Conservation (phyloP, 2,113 vertebrate species). For the Corydoras sp. region DNA sequence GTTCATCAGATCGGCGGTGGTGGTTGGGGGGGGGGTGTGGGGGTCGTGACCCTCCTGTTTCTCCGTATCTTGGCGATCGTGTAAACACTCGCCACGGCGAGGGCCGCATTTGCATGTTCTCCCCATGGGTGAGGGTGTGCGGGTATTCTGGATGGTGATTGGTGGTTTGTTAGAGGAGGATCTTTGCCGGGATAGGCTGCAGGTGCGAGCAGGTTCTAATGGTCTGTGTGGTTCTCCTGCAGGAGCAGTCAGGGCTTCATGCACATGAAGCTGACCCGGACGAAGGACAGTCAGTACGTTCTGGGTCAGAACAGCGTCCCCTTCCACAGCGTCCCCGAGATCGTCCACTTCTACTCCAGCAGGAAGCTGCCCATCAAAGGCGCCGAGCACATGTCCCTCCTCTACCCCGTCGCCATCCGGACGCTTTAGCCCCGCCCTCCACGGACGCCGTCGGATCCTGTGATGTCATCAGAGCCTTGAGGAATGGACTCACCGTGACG, state of each 20-base stretch:
- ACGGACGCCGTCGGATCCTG: no score
- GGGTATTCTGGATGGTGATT: no score
- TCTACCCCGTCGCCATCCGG: conserved; percentile 93
- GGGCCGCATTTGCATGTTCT: no score
- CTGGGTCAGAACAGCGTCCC: conserved; percentile 94
- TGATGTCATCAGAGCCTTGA: no score
- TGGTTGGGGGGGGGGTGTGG: not conserved
- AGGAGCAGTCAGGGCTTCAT: conserved; percentile 99
- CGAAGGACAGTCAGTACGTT: conserved; percentile 93
- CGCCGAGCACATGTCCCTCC: conserved; percentile 95
- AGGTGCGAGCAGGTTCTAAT: no score
- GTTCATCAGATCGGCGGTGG: conserved; percentile 6
- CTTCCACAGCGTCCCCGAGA: conserved; percentile 92
- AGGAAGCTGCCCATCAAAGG: conserved; percentile 98
- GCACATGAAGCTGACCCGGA: conserved; percentile 95
- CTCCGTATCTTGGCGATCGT: not conserved
- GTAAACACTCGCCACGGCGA: conserved; percentile 26
- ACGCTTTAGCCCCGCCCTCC: conserved; percentile 81
- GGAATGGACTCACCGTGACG: no score
- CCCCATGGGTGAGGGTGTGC: no score
- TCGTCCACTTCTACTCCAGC: conserved; percentile 95
- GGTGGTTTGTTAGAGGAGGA: no score
- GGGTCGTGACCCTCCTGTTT: not conserved
- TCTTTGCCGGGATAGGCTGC: no score
- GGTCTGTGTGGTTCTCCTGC: no score